Evolutionary conservation across 2,113 vertebrate genomes (phyloP).

Genomic region (Eubucco bourcierii): DNA sequence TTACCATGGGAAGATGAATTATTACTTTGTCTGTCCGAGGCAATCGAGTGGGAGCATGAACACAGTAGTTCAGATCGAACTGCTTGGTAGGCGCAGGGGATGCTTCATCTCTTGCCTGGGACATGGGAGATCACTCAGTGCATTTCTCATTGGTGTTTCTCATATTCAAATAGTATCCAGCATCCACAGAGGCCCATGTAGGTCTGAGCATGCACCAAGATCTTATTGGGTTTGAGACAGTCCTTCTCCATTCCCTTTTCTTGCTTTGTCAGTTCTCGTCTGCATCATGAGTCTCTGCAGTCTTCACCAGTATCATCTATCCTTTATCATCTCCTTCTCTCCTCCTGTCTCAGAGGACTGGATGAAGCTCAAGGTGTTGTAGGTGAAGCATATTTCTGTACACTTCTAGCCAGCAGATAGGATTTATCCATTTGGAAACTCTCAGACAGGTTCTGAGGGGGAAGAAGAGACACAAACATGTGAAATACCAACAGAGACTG

Average conservation of each 20-base stretch:
- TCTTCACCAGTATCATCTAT: background rate
- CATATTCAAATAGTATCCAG: background rate
- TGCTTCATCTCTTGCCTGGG: background rate
- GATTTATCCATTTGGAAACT: background rate
- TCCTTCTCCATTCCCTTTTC: background rate
- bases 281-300: background rate
- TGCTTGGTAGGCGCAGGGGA: background rate
- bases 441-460: background rate
- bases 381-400: background rate
- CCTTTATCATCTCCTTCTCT: background rate
- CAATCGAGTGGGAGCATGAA: accelerated
- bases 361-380: background rate
- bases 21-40: background rate
- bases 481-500: background rate
- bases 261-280: background rate
- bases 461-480: background rate
- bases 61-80: background rate
- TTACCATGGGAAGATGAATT: background rate
- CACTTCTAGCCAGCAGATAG: background rate
- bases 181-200: background rate
- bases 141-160: background rate
- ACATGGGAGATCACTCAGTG: background rate
- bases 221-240: background rate
- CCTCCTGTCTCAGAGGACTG: background rate
- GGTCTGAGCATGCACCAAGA: background rate